phyloP scores from a whole-genome alignment of 92 coral and sea anemone species.

The Palythoa caribaeorum region DNA sequence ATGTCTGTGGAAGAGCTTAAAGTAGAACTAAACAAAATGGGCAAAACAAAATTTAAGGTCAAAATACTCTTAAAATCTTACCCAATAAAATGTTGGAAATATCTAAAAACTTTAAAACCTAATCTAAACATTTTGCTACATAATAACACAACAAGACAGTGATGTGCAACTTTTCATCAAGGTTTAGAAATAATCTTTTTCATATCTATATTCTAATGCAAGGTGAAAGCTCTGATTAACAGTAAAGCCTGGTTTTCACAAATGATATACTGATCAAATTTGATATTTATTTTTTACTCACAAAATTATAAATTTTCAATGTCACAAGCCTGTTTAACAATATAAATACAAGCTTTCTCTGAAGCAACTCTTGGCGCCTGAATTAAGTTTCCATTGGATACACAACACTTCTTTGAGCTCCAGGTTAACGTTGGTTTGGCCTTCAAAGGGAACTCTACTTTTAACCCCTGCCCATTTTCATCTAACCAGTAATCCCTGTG shows the following conservation, averaged over 20 bases:
- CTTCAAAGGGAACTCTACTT: conserved; percentile 54
- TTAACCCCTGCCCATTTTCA: conserved; percentile 56
- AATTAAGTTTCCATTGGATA: conserved; percentile 29
- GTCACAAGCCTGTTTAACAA: conserved; percentile 3
- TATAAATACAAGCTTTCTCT: not conserved
- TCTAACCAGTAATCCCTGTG: conserved; percentile 63
- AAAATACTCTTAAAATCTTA: too few relatives aligned
- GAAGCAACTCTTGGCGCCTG: not conserved
- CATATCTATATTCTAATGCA: not conserved
- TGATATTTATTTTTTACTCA: not conserved
- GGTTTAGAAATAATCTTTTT: not conserved
- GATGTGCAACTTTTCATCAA: not conserved
- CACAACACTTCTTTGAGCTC: conserved; percentile 36
- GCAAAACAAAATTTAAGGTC: not conserved
- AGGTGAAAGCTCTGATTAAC: not conserved
- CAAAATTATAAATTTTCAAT: not conserved
- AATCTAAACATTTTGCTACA: too few relatives aligned
- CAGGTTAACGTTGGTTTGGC: conserved; percentile 56
- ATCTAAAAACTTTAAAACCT: too few relatives aligned
- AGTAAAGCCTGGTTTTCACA: not conserved
- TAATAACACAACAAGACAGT: not conserved
- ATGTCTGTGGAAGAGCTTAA: conserved; percentile 13
- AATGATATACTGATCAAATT: not conserved
- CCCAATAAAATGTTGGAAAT: too few relatives aligned
- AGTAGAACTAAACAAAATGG: not conserved